Conservation (phyloP, 1,140 invertebrate genomes). For the Asbolus verrucosus region DNA sequence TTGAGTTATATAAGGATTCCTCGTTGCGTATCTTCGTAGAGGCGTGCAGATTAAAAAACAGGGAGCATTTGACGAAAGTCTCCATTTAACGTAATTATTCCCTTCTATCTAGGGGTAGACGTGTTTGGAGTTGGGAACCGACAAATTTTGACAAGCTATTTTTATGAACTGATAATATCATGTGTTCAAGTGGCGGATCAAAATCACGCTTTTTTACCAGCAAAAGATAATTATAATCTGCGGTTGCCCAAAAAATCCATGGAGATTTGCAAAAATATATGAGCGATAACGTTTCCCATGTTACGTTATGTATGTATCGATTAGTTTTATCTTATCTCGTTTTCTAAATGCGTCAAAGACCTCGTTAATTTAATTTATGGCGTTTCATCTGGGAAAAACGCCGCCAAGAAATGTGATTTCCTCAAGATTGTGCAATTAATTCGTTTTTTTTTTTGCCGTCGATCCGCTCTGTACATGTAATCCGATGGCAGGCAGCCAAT, state of each 20-base stretch:
- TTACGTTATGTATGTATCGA: slow-evolving; percentile 8
- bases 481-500: background rate
- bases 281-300: slow-evolving; percentile 1
- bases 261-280: background rate
- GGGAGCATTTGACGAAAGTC: background rate
- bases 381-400: slow-evolving; percentile 12
- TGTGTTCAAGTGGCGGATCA: background rate
- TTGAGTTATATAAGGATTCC: slow-evolving; percentile 43
- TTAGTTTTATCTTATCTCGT: slow-evolving; percentile 17
- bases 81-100: too few species aligned
- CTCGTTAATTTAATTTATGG: slow-evolving; percentile 17
- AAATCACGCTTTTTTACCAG: background rate
- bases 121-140: too few species aligned
- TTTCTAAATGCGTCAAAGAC: slow-evolving; percentile 27
- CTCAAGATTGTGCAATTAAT: background rate
- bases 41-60: background rate
- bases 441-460: background rate
- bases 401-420: slow-evolving; percentile 1
- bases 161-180: too few species aligned
- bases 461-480: too few species aligned
- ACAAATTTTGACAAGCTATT: too few species aligned
- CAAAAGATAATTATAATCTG: background rate
- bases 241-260: too few species aligned
- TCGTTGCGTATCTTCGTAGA: background rate
- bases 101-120: too few species aligned